Evolutionary conservation across 1,140 invertebrate genomes (phyloP).

Genomic region (Apis cerana): DNA sequence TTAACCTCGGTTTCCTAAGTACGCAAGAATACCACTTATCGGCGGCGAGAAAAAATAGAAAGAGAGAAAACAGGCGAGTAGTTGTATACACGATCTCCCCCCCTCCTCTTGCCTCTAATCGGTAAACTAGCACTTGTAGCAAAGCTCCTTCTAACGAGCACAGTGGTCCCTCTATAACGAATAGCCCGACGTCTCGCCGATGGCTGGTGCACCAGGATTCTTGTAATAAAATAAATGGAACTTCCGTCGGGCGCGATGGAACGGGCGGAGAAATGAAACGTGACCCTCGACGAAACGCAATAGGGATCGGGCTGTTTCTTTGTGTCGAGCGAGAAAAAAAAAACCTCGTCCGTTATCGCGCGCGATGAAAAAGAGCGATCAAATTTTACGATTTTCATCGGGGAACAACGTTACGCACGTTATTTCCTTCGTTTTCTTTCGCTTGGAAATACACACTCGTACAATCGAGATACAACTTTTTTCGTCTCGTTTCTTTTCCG

Average conservation of each 20-base stretch:
- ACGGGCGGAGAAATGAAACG: constrained; percentile 30
- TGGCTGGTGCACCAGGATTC: constrained; percentile 13
- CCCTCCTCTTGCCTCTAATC: constrained; percentile 5
- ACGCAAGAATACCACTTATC: constrained; percentile 36
- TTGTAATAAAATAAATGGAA: constrained; percentile 44
- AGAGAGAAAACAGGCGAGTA: constrained; percentile 8
- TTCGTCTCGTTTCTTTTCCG: too few species aligned
- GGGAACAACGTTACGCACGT: not conserved
- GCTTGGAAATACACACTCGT: too few species aligned
- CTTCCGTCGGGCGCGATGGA: constrained; percentile 9
- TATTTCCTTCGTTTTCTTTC: not conserved
- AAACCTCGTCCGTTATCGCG: not conserved
- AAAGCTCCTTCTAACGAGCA: constrained; percentile 27
- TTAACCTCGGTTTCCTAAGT: constrained; percentile 14
- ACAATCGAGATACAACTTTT: too few species aligned
- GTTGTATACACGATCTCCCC: not conserved
- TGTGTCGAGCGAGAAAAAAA: not conserved
- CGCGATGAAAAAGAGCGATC: not conserved
- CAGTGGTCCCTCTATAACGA: constrained; percentile 34
- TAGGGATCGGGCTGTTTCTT: constrained; percentile 16
- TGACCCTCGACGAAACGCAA: constrained; percentile 11
- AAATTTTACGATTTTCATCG: not conserved
- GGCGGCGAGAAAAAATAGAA: constrained; percentile 4
- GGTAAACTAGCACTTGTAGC: constrained; percentile 30
- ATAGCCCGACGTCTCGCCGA: constrained; percentile 3